These are phyloP conservation scores for Ciconia boyciana DNA, from an alignment of 2,113 vertebrate species.

Conservation along the genomic window DNA sequence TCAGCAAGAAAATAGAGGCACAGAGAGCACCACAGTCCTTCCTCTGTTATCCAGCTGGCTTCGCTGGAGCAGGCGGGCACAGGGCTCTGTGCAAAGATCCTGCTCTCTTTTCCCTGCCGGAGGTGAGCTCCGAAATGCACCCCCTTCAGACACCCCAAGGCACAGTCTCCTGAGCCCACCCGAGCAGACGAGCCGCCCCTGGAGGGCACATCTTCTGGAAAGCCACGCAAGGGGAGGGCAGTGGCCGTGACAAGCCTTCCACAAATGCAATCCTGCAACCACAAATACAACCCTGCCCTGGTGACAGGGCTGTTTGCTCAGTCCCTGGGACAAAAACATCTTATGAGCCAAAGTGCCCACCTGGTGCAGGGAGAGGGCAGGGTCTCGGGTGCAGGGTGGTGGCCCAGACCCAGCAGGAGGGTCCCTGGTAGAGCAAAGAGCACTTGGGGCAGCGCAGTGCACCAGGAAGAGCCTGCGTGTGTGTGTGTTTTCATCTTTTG, in stretches of 20 bases:
- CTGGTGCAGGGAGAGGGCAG: not conserved
- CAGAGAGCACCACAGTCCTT: not conserved
- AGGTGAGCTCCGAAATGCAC: not conserved
- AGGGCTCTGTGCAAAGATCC: not conserved
- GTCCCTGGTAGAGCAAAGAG: not conserved
- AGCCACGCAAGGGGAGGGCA: fast-evolving
- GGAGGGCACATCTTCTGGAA: not conserved
- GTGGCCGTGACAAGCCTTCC: not conserved
- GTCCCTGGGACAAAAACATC: not conserved
- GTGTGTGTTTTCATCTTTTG: not conserved
- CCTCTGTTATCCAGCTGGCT: not conserved
- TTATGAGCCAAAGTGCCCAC: not conserved
- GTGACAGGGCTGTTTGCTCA: not conserved
- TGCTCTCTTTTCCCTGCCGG: not conserved
- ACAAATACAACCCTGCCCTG: not conserved
- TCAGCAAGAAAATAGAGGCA: constrained; percentile 13
- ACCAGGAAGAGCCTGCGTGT: not conserved
- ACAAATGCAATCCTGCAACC: not conserved
- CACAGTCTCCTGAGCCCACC: not conserved
- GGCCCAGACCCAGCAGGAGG: not conserved
- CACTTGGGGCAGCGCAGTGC: not conserved
- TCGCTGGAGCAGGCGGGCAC: not conserved
- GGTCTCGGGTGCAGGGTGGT: too few species aligned
- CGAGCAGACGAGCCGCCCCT: fast-evolving
- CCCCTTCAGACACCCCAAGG: not conserved